Evolutionary conservation across 2,888 invertebrate genomes (phyloP), one percentile per base, ranked within the genome.

Genomic region (Clitarchus hookeri): DNA sequence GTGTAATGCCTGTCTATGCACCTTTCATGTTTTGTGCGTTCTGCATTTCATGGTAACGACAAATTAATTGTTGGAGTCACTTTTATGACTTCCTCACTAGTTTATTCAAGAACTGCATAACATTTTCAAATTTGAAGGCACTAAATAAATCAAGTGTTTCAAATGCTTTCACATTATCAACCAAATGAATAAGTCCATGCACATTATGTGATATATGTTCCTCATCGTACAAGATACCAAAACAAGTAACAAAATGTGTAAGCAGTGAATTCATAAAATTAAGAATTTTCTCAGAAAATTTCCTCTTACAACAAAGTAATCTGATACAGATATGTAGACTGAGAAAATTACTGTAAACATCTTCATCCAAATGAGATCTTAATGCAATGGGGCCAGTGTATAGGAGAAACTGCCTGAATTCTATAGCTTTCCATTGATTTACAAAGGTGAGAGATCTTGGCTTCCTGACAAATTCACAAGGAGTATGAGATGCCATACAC

Each of bases 351-450:
- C 85, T 83, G 86, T 89, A 89, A 25, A 86, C 65, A 12, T 87
- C 80, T 25, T 86, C 80, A 53, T 87, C 85, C 44, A 89, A 84
- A 84, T 88, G 84, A 53, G 86, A 87, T 84, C 86, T 84, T 11
- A 90, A 87, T 36, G 89, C 87, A 65, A 88, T 87, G 19, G 89
- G 88, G 23, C 90, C 90, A 44, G 89, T 87, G 84, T 89, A 89
- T 48, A 89, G 80, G 8, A 65, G 19, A 26, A 89, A 85, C 89
- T 89, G 86, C 89, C 89, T 53, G 65, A 65, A 65, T 65, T 65
- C 65, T 9, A 23, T 65, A 65, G 23, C 65, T 23, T 65, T 65
- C 23, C 87, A 89, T 23, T 84, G 44, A 77, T 86, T 86, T 36
- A 86, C 88, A 26, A 87, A 85, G 65, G 86, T 84, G 27, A 89